Base-by-base conservation (phyloP, 2,888 invertebrate species). In the Pimpla rufipes region DNA sequence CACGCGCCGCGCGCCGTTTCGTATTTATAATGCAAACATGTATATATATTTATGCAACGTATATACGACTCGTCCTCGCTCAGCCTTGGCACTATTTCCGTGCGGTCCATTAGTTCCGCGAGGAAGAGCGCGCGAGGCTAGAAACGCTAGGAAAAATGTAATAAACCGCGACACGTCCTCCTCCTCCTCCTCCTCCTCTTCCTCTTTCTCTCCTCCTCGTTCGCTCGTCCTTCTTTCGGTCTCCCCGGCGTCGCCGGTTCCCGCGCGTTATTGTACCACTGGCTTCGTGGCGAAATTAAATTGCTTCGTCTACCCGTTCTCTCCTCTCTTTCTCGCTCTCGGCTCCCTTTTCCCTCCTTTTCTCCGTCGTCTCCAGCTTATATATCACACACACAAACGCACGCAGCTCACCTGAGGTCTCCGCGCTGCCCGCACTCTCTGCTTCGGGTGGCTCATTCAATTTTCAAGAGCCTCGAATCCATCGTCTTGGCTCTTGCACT, bases 71-170 rank as follows among this genome's bases (percentile, higher is more conserved):
- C 73, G 66, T 62, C 42, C 66, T 42, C 29, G 66, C 29, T 66
- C 57, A 85, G 85, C 88, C 91, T 89, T 88, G 89, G 88, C 87
- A 89, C 90, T 89, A 89, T 92, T 91, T 90, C 87, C 85, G 87
- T 67, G 86, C 86, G 87, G 88, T 90, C 89, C 89, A 90, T 91
- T 90, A 90, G 87, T 88, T 86, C 85, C 84, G 55, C 79, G 85
- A 86, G 86, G 42, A 73, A 57, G 45, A 57, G 18, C 67, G 16
- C 55, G 37, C 29, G 29, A 47, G 37, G 64, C 21, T 35, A 80
- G 80, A 80, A 45, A 47, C 37, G 47, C 29, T 47, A 78, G 86
- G 86, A 90, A 91, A 89, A 91, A 91, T 90, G 89, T 90, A 90
- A 90, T 90, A 91, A 91, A 91, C 88, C 87, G 87, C 88, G 88